Evolutionary conservation across 2,888 invertebrate species (phyloP).

Genomic region (Drosophila anomelani): DNA sequence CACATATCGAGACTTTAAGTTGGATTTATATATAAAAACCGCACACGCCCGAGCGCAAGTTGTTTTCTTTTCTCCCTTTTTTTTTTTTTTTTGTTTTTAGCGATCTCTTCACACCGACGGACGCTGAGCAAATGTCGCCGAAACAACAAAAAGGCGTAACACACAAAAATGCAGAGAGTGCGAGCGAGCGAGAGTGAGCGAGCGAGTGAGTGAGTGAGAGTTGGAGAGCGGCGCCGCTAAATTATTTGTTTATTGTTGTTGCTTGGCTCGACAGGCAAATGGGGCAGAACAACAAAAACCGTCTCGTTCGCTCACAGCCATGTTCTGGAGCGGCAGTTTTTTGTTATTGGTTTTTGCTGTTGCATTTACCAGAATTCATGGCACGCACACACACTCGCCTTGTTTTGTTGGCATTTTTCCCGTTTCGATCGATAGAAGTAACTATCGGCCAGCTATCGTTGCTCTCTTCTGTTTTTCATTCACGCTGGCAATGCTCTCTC

Average conservation of each 20-base stretch:
- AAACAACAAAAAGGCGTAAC: slow-evolving; percentile 32
- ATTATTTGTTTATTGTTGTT: slow-evolving; percentile 66
- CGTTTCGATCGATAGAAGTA: slow-evolving; percentile 29
- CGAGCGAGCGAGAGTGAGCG: slow-evolving; percentile 6
- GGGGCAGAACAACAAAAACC: slow-evolving; percentile 40
- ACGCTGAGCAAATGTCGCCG: slow-evolving; percentile 40
- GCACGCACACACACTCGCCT: slow-evolving; percentile 27
- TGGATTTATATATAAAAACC: slow-evolving; percentile 20
- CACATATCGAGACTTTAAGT: slow-evolving; percentile 27
- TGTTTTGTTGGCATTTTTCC: slow-evolving; percentile 76
- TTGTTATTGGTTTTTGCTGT: slow-evolving; percentile 7
- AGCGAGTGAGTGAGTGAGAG: slow-evolving; percentile 46
- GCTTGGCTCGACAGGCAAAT: slow-evolving; percentile 46
- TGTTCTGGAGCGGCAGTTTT: slow-evolving; percentile 21
- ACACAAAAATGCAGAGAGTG: slow-evolving; percentile 27
- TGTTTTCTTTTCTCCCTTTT: slow-evolving; percentile 9
- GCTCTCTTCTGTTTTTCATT: slow-evolving; percentile 9
- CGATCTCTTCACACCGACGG: slow-evolving; percentile 25
- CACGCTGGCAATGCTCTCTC: slow-evolving; percentile 28
- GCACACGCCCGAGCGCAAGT: slow-evolving; percentile 22
- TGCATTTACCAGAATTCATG: slow-evolving; percentile 17
- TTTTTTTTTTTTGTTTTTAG: slow-evolving; percentile 3
- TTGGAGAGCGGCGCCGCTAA: slow-evolving; percentile 50
- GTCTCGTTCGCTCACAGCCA: slow-evolving; percentile 14
- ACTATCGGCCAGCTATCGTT: slow-evolving; percentile 12